Evolutionary conservation across 2,797 vertebrate genomes (phyloP).

Genomic region (Centropyge bicolor): DNA sequence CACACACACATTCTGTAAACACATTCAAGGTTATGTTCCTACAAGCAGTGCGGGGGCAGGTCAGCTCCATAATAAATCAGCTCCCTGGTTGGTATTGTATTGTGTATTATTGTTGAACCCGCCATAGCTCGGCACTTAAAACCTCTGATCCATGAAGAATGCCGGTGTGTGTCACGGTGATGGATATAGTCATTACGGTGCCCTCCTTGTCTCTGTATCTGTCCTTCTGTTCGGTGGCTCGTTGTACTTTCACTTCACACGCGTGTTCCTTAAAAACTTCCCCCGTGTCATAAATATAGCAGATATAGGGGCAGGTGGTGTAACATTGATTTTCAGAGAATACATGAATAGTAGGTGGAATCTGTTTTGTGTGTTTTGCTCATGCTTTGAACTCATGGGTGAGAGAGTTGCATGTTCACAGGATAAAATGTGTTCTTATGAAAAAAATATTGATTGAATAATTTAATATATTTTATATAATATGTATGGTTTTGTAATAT

Average conservation of each 20-base stretch:
- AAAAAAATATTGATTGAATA: background rate
- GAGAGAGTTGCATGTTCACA: background rate
- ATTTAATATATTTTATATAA: background rate
- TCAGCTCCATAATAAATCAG: constrained; percentile 74
- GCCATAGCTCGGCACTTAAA: constrained; percentile 69
- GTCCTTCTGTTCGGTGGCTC: constrained; percentile 51
- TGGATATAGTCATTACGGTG: constrained; percentile 77
- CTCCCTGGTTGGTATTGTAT: constrained; percentile 59
- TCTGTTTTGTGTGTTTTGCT: background rate
- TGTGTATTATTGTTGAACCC: constrained; percentile 76
- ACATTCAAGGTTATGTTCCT: constrained; percentile 75
- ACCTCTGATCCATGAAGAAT: constrained; percentile 80
- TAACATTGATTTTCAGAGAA: background rate
- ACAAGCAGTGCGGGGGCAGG: constrained; percentile 45
- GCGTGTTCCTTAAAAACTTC: constrained; percentile 27
- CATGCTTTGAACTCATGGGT: background rate
- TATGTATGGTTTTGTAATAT: background rate
- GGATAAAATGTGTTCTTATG: background rate
- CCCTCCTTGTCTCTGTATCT: constrained; percentile 59
- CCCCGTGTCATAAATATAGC: background rate
- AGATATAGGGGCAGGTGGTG: background rate
- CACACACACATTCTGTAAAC: constrained; percentile 45
- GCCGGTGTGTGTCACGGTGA: constrained; percentile 77
- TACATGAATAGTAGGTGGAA: background rate
- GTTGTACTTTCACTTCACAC: constrained; percentile 22